phyloP scores from a whole-genome alignment of 1,140 invertebrate species.

The Drosophila ambigua region DNA sequence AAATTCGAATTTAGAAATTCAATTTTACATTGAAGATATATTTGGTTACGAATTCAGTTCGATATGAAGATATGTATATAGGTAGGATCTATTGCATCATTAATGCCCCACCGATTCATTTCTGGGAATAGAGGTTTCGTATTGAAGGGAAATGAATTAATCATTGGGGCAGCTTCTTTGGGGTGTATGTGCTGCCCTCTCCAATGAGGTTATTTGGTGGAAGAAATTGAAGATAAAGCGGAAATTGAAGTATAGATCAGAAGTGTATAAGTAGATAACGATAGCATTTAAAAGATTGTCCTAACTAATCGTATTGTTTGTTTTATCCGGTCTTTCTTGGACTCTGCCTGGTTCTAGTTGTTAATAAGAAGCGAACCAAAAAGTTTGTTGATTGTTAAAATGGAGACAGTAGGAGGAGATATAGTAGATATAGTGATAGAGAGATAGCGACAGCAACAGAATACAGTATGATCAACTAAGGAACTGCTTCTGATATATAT shows the following conservation, averaged over 20 bases:
- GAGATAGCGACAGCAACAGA: constrained; percentile 66
- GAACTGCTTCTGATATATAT: constrained; percentile 69
- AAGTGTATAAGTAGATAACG: constrained; percentile 74
- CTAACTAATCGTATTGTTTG: constrained; percentile 34
- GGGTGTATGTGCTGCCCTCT: neutral
- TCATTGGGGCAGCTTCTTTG: constrained; percentile 42
- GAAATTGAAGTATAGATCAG: constrained; percentile 42
- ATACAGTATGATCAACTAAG: constrained; percentile 77
- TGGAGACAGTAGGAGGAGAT: constrained; percentile 50
- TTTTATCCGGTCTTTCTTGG: constrained; percentile 32
- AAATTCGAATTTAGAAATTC: constrained; percentile 1
- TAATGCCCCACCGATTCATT: constrained; percentile 32
- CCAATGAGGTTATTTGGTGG: constrained; percentile 15
- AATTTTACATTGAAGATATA: constrained; percentile 13
- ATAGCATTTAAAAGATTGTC: constrained; percentile 82
- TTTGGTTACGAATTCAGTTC: constrained; percentile 7
- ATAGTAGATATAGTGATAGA: constrained; percentile 39
- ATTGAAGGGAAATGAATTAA: constrained; percentile 56
- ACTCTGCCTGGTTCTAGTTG: constrained; percentile 23
- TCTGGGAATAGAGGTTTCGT: constrained; percentile 33
- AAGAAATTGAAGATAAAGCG: constrained; percentile 2
- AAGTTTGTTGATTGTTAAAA: constrained; percentile 42
- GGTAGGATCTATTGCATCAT: constrained; percentile 45
- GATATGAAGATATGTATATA: constrained; percentile 1
- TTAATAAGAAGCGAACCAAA: constrained; percentile 61